Evolutionary conservation across 2,888 invertebrate species (phyloP).

Genomic region (Stenodema calcarata): DNA sequence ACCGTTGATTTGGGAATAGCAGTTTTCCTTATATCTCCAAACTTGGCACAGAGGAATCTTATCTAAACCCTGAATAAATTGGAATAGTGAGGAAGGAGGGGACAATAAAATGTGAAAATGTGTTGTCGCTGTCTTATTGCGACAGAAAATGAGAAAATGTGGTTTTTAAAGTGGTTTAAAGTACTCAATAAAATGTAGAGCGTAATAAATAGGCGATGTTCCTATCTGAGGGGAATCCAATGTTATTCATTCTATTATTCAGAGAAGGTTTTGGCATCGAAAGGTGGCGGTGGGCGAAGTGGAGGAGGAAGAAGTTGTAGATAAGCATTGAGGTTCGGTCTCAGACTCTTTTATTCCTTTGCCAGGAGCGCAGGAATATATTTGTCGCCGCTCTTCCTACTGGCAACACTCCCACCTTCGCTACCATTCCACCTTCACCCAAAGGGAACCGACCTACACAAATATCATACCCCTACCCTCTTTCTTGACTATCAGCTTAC

Average conservation of each 20-base stretch:
- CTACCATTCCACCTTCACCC: background rate
- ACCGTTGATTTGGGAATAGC: no score
- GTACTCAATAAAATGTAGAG: background rate
- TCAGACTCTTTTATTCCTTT: slow-evolving; percentile 34
- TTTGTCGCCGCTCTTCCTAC: slow-evolving; percentile 21
- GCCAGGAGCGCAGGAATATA: slow-evolving; percentile 28
- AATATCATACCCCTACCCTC: background rate
- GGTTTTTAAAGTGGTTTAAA: background rate
- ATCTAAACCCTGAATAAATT: background rate
- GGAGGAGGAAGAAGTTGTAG: slow-evolving; percentile 1
- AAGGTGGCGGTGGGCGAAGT: background rate
- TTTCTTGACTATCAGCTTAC: background rate
- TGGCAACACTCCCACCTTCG: background rate
- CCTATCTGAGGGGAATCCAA: background rate
- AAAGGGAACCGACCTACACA: slow-evolving; percentile 1
- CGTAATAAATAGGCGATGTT: background rate
- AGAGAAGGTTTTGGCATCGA: background rate
- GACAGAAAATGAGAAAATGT: background rate
- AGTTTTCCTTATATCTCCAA: no score
- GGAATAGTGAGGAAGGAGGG: background rate
- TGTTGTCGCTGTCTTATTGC: background rate
- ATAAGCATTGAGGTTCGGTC: slow-evolving; percentile 25
- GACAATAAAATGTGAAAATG: no score
- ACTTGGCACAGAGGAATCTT: no score
- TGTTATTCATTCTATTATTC: background rate